Percentiles rank a stretch among this genome's conserved stretches.
phyloP scores from a whole-genome alignment of 1,140 invertebrate genomes.

The Ooceraea biroi region DNA sequence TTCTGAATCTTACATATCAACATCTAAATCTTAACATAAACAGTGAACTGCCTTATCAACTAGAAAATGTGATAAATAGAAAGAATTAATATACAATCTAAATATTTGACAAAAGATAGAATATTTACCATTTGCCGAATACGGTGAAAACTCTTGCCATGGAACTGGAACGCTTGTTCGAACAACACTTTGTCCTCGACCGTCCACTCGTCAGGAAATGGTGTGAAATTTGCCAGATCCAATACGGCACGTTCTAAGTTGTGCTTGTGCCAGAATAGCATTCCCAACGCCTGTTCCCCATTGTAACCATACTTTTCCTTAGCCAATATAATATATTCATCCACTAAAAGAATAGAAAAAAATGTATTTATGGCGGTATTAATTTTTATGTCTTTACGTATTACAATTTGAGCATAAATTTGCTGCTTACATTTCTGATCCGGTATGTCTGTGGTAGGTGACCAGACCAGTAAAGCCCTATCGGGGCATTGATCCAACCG shows the following conservation, averaged over 20 bases:
- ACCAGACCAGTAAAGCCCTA: slow-evolving; percentile 97
- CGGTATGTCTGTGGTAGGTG: slow-evolving; percentile 94
- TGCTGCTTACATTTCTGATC: slow-evolving; percentile 93
- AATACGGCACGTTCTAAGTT: slow-evolving; percentile 96
- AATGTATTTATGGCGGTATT: slow-evolving; percentile 18
- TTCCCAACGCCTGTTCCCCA: slow-evolving; percentile 98
- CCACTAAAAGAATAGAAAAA: slow-evolving; percentile 89
- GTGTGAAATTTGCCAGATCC: slow-evolving; percentile 98
- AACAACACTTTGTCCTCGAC: slow-evolving; percentile 99
- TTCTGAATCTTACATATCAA: too few relatives aligned
- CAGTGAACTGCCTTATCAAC: too few relatives aligned
- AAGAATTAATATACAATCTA: not conserved
- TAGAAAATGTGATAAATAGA: not conserved
- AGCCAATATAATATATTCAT: slow-evolving; percentile 97
- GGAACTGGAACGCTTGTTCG: slow-evolving; percentile 99
- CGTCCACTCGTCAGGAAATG: slow-evolving; percentile 99
- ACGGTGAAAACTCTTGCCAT: slow-evolving; percentile 98
- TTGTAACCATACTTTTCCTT: slow-evolving; percentile 99
- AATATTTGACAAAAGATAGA: slow-evolving; percentile 17
- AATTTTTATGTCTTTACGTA: slow-evolving; percentile 34
- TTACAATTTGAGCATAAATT: slow-evolving; percentile 42
- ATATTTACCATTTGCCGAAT: slow-evolving; percentile 97
- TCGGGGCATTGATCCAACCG: slow-evolving; percentile 88
- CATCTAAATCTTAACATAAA: too few relatives aligned
- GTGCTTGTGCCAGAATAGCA: slow-evolving; percentile 99